Evolutionary conservation across 1,140 invertebrate species (phyloP), one percentile per base, ranked within the genome.

Genomic region (Drosophila busckii): DNA sequence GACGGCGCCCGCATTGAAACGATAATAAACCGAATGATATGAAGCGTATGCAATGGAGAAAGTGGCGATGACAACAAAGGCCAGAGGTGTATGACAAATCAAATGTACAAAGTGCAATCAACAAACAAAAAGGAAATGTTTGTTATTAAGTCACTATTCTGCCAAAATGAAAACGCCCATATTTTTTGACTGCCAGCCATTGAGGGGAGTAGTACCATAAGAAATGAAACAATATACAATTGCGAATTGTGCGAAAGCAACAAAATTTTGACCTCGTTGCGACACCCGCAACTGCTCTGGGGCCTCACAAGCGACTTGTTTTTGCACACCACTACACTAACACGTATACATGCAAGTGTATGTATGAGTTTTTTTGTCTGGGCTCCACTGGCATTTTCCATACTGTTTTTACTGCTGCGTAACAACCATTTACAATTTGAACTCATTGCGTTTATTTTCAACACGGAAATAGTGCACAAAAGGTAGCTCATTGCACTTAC

Each of bases 301-400:
- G 17, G 8, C 13, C 23, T 54, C n/a, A 65, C 31, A 44, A 73
- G 59, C 55, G 32, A 82, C 75, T 82, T 82, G 75, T 82, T 82
- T 82, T 82, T 82, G 68, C 66, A 44, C 62, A 70, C 52, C 41
- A 56, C 45, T 48, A 62, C 52, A 55, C 37, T 34, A 48, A 48
- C 45, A 56, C 53, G 20, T 28, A 22, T 46, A 42, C 34, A 40
- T 59, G 32, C 13, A 46, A 42, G 38, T 25, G 22, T 62, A 49
- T 70, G 60, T 66, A 34, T 70, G 52, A 69, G 63, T 54, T 62
- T 56, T 38, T 41, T 17, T 58, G 48, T 40, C 31, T 60, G 53
- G 46, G 63, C 62, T 73, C 60, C 75, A 62, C 41, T 82, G 65
- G 75, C 64, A 62, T 82, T 62, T 75, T 73, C 48, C 50, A 59